Evolutionary conservation across 2,888 invertebrate genomes (phyloP), one percentile per base, ranked within the genome.

Genomic region (Spilosoma lubricipeda): DNA sequence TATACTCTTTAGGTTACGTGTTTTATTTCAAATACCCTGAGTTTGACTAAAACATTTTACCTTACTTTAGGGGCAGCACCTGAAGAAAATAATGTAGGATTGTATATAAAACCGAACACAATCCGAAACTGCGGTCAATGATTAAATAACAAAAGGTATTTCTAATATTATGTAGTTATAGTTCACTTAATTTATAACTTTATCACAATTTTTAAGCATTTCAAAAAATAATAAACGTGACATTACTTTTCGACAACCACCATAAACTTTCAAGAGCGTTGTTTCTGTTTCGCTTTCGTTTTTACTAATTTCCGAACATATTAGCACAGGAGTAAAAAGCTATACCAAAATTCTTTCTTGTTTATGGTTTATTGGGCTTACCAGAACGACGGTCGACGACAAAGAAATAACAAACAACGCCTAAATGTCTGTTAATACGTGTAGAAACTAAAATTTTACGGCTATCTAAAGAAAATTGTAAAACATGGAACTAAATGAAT

Each of bases 201-300:
- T 67, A 63, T 20, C 39, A 20, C 67, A 73, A 30, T 56, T 33
- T 33, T 7, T 20, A 36, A 23, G 68, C 36, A 67, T 70, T 67
- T 72, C 15, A 52, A 65, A 82, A 79, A 81, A 75, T 74, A 78
- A 72, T 81, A 76, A 78, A 80, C 77, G 78, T 85, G 83, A 84
- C 85, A 76, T 75, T 79, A 78, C 72, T 79, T 79, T 76, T 72
- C 67, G 65, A 78, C 76, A 78, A 79, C 67, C 76, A 83, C 70
- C 72, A 68, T 39, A 67, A 72, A 67, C 67, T 63, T 59, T 30
- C 56, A 67, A 59, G 7, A 56, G 72, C 72, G 72, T 59, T 67
- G 67, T 72, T 67, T 56, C 66, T 63, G 63, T 63, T 63, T 63
- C 30, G 27, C 0, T 59, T 27, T 59, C 30, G 27, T 5, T 59